phyloP scores from a whole-genome alignment of 1,140 invertebrate species.

The Drosophila erecta region DNA sequence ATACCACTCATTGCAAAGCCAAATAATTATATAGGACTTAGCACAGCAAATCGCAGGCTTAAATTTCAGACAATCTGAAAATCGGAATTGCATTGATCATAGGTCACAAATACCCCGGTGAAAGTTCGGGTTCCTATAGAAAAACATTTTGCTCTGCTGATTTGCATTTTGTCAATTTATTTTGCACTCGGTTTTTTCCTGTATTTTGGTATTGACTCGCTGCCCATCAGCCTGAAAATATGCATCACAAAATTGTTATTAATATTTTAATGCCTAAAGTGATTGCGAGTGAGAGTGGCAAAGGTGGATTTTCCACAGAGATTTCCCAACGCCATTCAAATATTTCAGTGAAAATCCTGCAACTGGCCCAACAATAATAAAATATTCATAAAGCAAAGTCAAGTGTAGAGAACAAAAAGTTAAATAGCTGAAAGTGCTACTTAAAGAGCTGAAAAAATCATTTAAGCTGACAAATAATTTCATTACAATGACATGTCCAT shows the following conservation, averaged over 20 bases:
- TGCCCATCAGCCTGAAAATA: slow-evolving; percentile 62
- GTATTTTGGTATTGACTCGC: slow-evolving; percentile 29
- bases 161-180: slow-evolving; percentile 63
- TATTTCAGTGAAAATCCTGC: slow-evolving; percentile 57
- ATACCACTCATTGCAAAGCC: not conserved
- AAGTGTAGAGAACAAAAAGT: not conserved
- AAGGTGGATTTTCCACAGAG: slow-evolving; percentile 19
- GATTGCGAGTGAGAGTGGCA: slow-evolving; percentile 22
- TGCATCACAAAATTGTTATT: slow-evolving; percentile 75
- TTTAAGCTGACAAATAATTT: slow-evolving; percentile 74
- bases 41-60: slow-evolving; percentile 7
- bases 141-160: slow-evolving; percentile 38
- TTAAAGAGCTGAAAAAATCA: slow-evolving; percentile 49
- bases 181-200: slow-evolving; percentile 13
- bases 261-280: slow-evolving; percentile 75
- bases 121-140: slow-evolving; percentile 16
- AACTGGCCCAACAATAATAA: slow-evolving; percentile 43
- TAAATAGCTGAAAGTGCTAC: slow-evolving; percentile 9
- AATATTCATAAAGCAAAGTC: slow-evolving; percentile 54
- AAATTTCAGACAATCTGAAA: slow-evolving; percentile 2
- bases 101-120: slow-evolving; percentile 9
- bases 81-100: slow-evolving; percentile 6
- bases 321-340: slow-evolving; percentile 35
- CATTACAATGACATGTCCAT: slow-evolving; percentile 58
- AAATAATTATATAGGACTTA: not conserved